These are phyloP conservation scores for Rhabdophis nuchalis DNA, from an alignment of 2,797 vertebrate species.

Conservation along the genomic window DNA sequence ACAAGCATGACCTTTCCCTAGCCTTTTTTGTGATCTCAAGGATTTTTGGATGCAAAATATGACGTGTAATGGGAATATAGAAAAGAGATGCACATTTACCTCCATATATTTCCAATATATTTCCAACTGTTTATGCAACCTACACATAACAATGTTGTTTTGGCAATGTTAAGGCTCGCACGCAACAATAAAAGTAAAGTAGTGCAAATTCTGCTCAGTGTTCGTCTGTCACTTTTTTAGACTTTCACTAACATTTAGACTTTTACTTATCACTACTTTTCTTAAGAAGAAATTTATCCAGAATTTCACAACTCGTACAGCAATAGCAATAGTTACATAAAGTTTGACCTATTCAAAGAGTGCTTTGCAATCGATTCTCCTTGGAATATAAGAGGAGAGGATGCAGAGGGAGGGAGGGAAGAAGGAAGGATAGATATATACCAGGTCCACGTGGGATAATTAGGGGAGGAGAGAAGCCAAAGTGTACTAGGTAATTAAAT, in stretches of 20 bases:
- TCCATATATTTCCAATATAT: neutral
- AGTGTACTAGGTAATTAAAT: neutral
- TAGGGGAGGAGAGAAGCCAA: neutral
- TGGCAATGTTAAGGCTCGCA: neutral
- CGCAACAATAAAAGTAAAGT: neutral
- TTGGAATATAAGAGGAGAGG: neutral
- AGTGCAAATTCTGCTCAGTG: neutral
- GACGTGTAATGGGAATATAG: neutral
- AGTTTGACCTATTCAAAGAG: neutral
- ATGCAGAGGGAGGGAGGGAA: neutral
- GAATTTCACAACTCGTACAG: neutral
- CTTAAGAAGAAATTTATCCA: neutral
- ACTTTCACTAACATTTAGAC: neutral
- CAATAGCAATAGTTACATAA: neutral
- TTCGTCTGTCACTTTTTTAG: neutral
- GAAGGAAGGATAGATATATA: neutral
- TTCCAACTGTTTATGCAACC: neutral
- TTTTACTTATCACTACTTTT: neutral
- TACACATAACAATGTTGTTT: neutral
- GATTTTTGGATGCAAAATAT: neutral
- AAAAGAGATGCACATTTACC: neutral
- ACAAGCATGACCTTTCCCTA: neutral
- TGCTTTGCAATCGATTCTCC: neutral
- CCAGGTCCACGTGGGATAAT: neutral
- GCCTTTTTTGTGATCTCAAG: neutral